Conservation (phyloP, 2,888 invertebrate genomes). For the Orthosia gracilis region DNA sequence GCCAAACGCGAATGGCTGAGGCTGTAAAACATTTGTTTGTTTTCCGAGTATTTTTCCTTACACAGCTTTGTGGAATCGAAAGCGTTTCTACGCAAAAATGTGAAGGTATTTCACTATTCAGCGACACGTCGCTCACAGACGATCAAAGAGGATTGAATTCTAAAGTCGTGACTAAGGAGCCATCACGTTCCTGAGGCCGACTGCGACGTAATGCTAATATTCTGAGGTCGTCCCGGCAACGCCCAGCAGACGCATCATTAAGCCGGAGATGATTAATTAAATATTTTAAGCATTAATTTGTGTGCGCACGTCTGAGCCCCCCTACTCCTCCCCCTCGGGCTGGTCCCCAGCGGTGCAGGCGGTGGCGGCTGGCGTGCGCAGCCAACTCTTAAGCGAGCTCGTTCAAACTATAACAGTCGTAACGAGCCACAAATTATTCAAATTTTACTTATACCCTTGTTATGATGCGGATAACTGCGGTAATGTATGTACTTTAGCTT, state of each 20-base stretch:
- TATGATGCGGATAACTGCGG: constrained; percentile 56
- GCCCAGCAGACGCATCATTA: constrained; percentile 57
- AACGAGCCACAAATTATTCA: constrained; percentile 68
- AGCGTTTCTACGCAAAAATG: constrained; percentile 39
- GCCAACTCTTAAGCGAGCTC: constrained; percentile 45
- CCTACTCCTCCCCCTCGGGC: neutral
- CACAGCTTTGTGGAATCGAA: constrained; percentile 33
- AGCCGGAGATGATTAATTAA: constrained; percentile 62
- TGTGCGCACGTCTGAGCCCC: constrained; percentile 42
- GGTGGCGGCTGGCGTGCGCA: constrained; percentile 35
- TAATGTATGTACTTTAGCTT: constrained; percentile 46
- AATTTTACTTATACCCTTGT: constrained; percentile 65
- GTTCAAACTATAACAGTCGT: constrained; percentile 54
- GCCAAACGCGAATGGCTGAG: constrained; percentile 39
- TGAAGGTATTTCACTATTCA: constrained; percentile 14
- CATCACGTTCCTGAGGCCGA: constrained; percentile 1
- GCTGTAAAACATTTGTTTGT: constrained; percentile 53
- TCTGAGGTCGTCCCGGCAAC: constrained; percentile 40
- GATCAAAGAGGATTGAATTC: constrained; percentile 21
- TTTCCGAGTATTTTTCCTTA: constrained; percentile 45
- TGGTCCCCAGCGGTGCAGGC: constrained; percentile 1
- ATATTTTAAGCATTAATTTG: constrained; percentile 57
- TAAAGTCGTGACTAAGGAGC: constrained; percentile 27
- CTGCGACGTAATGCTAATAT: constrained; percentile 11
- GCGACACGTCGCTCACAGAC: constrained; percentile 14